Evolutionary conservation across 1,140 invertebrate species (phyloP).

Genomic region (Drosophila jambulina): DNA sequence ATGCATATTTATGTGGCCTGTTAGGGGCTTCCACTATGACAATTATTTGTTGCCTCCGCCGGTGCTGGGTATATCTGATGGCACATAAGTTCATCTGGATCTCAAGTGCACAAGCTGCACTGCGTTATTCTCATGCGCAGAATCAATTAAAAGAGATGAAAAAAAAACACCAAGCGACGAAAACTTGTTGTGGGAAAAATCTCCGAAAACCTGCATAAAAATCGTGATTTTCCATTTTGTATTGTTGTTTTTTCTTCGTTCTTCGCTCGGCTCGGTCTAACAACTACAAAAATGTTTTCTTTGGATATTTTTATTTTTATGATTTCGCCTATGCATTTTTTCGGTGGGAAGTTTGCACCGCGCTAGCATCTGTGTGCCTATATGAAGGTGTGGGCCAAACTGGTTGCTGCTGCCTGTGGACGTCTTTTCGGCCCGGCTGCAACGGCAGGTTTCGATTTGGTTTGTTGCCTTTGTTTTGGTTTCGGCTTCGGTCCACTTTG

Average conservation of each 20-base stretch:
- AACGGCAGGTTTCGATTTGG: constrained; percentile 49
- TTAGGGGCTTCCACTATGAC: constrained; percentile 26
- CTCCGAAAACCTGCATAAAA: constrained; percentile 76
- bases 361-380: constrained; percentile 34
- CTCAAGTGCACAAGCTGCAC: constrained; percentile 70
- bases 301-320: constrained; percentile 59
- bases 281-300: constrained; percentile 70
- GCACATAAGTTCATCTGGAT: constrained; percentile 79
- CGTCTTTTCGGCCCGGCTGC: constrained; percentile 31
- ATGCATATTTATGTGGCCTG: constrained; percentile 48
- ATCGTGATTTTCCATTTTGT: constrained; percentile 75
- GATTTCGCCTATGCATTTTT: constrained; percentile 69
- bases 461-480: constrained; percentile 24
- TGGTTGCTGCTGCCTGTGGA: constrained; percentile 56
- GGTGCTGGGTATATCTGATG: constrained; percentile 57
- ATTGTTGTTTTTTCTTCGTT: constrained; percentile 38
- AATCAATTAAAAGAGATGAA: constrained; percentile 74
- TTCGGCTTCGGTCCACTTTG: constrained; percentile 58
- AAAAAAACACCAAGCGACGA: constrained; percentile 39
- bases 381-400: constrained; percentile 76
- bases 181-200: constrained; percentile 79
- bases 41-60: background rate
- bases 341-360: constrained; percentile 64
- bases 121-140: constrained; percentile 69
- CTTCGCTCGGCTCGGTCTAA: constrained; percentile 33